A percentile compares a stretch with the other conserved stretches of the same genome.
phyloP scores from a whole-genome alignment of 2,797 vertebrate species.

The Sebastes flavidus region DNA sequence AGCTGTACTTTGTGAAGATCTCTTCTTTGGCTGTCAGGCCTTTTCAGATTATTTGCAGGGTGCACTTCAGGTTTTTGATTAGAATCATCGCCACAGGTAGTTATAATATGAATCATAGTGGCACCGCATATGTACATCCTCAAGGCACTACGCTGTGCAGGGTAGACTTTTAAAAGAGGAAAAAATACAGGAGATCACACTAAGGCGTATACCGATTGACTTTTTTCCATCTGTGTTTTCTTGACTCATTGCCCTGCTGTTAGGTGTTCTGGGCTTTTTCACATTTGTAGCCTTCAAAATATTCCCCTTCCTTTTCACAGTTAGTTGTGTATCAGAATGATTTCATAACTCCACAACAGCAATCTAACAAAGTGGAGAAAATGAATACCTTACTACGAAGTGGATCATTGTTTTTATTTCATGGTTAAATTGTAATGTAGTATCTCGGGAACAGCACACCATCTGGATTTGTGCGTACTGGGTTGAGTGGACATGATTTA shows the following conservation, averaged over 20 bases:
- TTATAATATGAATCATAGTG: slow-evolving; percentile 74
- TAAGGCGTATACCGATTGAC: slow-evolving; percentile 58
- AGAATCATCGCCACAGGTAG: slow-evolving; percentile 75
- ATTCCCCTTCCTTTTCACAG: slow-evolving; percentile 49
- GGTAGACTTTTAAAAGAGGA: slow-evolving; percentile 58
- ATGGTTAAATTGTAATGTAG: slow-evolving; percentile 4
- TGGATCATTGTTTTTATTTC: neutral
- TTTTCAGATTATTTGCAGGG: slow-evolving; percentile 59
- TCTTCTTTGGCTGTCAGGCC: slow-evolving; percentile 48
- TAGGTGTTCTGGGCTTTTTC: slow-evolving; percentile 67
- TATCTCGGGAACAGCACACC: slow-evolving; percentile 11
- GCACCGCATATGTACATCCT: slow-evolving; percentile 66
- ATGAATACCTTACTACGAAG: slow-evolving; percentile 9
- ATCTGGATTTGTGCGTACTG: slow-evolving; percentile 36
- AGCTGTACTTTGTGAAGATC: slow-evolving; percentile 51
- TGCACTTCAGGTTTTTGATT: slow-evolving; percentile 70
- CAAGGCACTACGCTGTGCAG: slow-evolving; percentile 64
- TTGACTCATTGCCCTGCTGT: slow-evolving; percentile 71
- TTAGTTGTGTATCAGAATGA: slow-evolving; percentile 49
- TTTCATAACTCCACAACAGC: slow-evolving; percentile 48
- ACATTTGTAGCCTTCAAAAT: slow-evolving; percentile 59
- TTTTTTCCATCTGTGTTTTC: slow-evolving; percentile 72
- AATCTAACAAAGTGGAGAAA: slow-evolving; percentile 33
- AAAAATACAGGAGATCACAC: slow-evolving; percentile 63
- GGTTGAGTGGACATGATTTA: slow-evolving; percentile 9